These are phyloP conservation scores for Cottus gobio DNA, from an alignment of 2,113 vertebrate species.

Conservation along the genomic window DNA sequence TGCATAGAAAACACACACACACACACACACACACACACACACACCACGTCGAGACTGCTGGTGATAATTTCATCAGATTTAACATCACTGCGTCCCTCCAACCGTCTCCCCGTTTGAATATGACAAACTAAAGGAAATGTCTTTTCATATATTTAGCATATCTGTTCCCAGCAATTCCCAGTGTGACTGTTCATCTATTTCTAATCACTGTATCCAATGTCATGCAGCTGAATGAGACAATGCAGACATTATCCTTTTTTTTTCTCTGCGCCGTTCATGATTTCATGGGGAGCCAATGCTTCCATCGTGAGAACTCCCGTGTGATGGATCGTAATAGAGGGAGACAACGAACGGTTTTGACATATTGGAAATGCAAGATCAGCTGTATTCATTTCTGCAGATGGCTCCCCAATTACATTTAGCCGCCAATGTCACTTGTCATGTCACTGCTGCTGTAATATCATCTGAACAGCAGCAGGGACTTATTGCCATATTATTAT, in stretches of 20 bases:
- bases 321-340: slow-evolving; percentile 50
- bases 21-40: slow-evolving; percentile 6
- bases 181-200: slow-evolving; percentile 42
- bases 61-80: slow-evolving; percentile 48
- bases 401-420: slow-evolving; percentile 64
- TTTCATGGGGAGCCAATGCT: background rate
- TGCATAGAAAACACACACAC: background rate
- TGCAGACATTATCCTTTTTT: slow-evolving; percentile 36
- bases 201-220: slow-evolving; percentile 65
- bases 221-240: slow-evolving; percentile 53
- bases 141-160: slow-evolving; percentile 43
- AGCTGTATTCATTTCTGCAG: slow-evolving; percentile 63
- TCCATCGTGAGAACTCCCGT: slow-evolving; percentile 3
- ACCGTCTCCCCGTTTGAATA: slow-evolving; percentile 18
- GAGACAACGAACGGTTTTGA: slow-evolving; percentile 44
- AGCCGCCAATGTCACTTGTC: slow-evolving; percentile 54
- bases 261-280: background rate
- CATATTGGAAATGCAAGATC: slow-evolving; percentile 68
- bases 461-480: slow-evolving; percentile 24
- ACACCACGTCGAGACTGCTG: background rate
- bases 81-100: slow-evolving; percentile 2
- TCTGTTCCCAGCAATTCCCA: slow-evolving; percentile 36
- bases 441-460: slow-evolving; percentile 47
- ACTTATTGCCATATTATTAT: slow-evolving; percentile 32
- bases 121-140: slow-evolving; percentile 40